Evolutionary conservation across 2,888 invertebrate species (phyloP).

Genomic region (Tenthredo notha): DNA sequence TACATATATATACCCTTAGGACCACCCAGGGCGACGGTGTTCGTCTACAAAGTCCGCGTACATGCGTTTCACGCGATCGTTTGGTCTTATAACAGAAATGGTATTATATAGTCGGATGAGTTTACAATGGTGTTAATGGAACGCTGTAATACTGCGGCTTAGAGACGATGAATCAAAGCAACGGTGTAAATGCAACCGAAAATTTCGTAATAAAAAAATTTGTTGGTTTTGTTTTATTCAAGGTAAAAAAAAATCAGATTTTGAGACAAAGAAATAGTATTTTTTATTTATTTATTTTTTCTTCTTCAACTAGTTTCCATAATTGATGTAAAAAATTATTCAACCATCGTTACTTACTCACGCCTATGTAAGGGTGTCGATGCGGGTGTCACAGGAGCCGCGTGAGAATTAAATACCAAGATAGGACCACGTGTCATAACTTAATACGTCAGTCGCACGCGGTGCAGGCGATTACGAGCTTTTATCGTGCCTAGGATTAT

Average conservation of each 20-base stretch:
- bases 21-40: conserved; percentile 38
- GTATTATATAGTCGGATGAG: conserved; percentile 17
- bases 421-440: conserved; percentile 68
- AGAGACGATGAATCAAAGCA: neutral
- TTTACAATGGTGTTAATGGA: conserved; percentile 51
- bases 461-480: conserved; percentile 2
- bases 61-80: conserved; percentile 23
- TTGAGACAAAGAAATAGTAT: neutral
- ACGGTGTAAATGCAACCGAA: neutral
- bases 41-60: conserved; percentile 13
- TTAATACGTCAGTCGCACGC: conserved; percentile 58
- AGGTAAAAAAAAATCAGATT: neutral
- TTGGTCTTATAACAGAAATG: neutral
- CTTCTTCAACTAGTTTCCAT: neutral
- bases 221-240: neutral
- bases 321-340: neutral
- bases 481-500: conserved; percentile 17
- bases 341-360: neutral
- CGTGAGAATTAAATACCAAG: conserved; percentile 65
- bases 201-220: neutral
- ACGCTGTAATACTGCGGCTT: neutral
- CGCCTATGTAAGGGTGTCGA: conserved; percentile 50
- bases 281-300: neutral
- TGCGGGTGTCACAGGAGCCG: conserved; percentile 63
- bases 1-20: neutral